Conservation (phyloP, 2,888 invertebrate species). For the Caenorhabditis panamensis region DNA sequence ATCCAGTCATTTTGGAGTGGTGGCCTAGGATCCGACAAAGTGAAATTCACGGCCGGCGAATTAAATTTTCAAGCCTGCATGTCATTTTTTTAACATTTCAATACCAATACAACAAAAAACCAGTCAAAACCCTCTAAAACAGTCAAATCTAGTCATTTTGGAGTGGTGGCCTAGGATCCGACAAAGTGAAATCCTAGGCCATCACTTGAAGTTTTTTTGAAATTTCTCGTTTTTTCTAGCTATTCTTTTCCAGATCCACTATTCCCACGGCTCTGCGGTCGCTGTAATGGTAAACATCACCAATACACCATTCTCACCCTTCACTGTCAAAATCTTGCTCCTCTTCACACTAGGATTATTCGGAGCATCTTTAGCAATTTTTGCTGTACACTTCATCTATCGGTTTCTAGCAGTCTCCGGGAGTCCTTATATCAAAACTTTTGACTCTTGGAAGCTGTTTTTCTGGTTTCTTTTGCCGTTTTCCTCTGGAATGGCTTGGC, state of each 20-base stretch:
- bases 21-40: no score
- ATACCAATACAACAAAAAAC: no score
- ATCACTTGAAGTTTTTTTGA: no score
- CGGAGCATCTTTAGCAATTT: slow-evolving; percentile 31
- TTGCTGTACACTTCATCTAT: slow-evolving; percentile 35
- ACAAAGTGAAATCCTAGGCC: no score
- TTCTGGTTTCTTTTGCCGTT: slow-evolving; percentile 35
- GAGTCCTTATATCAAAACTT: not conserved
- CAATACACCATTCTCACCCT: slow-evolving; percentile 23
- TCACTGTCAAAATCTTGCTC: slow-evolving; percentile 9
- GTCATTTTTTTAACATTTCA: no score
- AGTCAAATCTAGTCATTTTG: no score
- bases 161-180: no score
- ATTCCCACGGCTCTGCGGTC: slow-evolving; percentile 30
- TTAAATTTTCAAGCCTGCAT: no score
- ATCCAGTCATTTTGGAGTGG: no score
- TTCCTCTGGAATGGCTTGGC: slow-evolving; percentile 21
- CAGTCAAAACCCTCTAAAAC: no score
- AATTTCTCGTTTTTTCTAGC: no score
- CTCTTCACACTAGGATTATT: slow-evolving; percentile 26
- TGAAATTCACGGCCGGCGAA: no score
- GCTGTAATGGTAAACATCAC: slow-evolving; percentile 23
- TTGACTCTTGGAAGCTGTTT: slow-evolving; percentile 19
- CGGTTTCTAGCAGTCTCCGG: slow-evolving; percentile 20
- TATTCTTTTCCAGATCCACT: slow-evolving; percentile 30